These are phyloP conservation scores for Macrochelys suwanniensis DNA, from an alignment of 2,797 vertebrate genomes.

Conservation along the genomic window DNA sequence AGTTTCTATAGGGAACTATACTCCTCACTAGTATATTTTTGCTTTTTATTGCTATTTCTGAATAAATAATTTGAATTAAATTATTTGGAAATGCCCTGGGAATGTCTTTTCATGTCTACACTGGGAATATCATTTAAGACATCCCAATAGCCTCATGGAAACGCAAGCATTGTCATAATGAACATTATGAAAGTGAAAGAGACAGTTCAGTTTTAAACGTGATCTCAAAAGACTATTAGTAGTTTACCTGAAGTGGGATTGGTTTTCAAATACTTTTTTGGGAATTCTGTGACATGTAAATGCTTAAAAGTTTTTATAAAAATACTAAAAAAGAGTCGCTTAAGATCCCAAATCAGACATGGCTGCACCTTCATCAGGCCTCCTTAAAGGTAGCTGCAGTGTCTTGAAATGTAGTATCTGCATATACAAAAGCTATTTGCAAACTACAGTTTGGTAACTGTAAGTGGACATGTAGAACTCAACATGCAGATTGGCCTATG, in stretches of 20 bases:
- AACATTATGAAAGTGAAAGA: not conserved
- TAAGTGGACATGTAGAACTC: not conserved
- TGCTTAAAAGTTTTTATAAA: not conserved
- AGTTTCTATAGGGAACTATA: not conserved
- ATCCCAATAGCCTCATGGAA: not conserved
- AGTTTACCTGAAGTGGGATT: not conserved
- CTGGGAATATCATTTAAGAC: not conserved
- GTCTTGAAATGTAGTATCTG: not conserved
- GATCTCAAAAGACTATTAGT: not conserved
- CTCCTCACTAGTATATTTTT: not conserved
- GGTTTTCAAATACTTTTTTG: not conserved
- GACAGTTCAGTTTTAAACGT: not conserved
- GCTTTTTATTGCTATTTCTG: not conserved
- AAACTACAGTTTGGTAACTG: not conserved
- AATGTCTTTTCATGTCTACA: not conserved
- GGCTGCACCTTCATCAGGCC: not conserved
- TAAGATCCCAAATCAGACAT: not conserved
- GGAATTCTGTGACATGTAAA: not conserved
- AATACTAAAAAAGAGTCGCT: not conserved
- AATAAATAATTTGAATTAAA: not conserved
- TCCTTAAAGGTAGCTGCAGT: not conserved
- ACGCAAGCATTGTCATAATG: not conserved
- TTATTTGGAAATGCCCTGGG: not conserved
- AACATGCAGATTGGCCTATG: not conserved
- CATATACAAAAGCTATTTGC: not conserved